These are phyloP conservation scores for Plecotus auritus DNA, from an alignment of 2,113 vertebrate species.

Conservation along the genomic window DNA sequence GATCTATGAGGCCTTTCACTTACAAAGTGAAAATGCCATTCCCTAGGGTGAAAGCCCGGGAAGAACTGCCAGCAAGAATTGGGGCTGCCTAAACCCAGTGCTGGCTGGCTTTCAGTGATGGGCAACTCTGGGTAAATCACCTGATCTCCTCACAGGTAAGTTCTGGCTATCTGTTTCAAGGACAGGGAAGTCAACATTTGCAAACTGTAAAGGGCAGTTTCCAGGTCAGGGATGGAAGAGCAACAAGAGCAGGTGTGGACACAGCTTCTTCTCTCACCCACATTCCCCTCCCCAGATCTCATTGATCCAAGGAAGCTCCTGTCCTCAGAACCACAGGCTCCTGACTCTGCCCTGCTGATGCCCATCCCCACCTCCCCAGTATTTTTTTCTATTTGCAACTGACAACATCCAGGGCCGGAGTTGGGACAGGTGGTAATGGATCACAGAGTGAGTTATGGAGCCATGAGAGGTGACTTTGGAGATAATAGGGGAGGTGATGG, in stretches of 20 bases:
- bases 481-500: not conserved
- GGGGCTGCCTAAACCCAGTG: not conserved
- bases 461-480: not conserved
- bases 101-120: fast-evolving
- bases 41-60: not conserved
- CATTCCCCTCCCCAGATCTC: not conserved
- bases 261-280: fast-evolving
- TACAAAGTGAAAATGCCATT: not conserved
- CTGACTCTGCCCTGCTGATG: slow-evolving; percentile 28
- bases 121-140: fast-evolving
- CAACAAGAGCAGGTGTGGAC: not conserved
- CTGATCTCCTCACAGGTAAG: fast-evolving
- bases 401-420: slow-evolving; percentile 53
- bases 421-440: slow-evolving; percentile 66
- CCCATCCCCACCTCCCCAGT: not conserved
- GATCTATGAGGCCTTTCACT: not conserved
- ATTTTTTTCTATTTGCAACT: slow-evolving; percentile 55
- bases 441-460: slow-evolving; percentile 75
- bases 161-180: not conserved
- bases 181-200: not conserved
- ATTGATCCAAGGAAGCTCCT: not conserved
- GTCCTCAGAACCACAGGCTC: slow-evolving; percentile 18
- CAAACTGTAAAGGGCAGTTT: not conserved
- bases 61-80: not conserved
- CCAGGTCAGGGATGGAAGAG: not conserved